phyloP scores from a whole-genome alignment of 2,113 vertebrate genomes.

The Cinclus cinclus region DNA sequence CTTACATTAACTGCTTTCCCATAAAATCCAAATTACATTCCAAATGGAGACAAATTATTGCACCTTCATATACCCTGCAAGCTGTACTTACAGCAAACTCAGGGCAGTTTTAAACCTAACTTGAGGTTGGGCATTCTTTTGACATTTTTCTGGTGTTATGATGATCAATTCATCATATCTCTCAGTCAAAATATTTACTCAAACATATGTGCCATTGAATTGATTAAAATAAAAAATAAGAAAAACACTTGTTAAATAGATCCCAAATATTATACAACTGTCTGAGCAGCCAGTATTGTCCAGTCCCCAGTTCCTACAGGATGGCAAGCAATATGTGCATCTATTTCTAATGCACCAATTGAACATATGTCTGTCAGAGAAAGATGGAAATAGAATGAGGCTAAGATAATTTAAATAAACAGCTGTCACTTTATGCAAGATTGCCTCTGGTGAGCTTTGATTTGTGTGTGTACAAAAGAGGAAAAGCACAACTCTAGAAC shows the following conservation, averaged over 20 bases:
- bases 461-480: conserved; percentile 23
- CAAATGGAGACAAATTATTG: background rate
- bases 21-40: background rate
- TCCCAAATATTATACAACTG: conserved; percentile 26
- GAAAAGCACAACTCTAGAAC: background rate
- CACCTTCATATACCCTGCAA: background rate
- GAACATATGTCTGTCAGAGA: conserved; percentile 73
- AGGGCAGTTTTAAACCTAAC: background rate
- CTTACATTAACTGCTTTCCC: background rate
- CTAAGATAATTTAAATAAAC: conserved; percentile 75
- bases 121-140: background rate
- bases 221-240: background rate
- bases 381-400: conserved; percentile 57
- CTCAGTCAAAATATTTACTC: conserved; percentile 15
- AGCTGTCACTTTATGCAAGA: conserved; percentile 73
- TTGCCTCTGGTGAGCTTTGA: conserved; percentile 71
- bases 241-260: background rate
- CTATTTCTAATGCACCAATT: conserved; percentile 54
- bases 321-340: conserved; percentile 71
- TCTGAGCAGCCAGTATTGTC: conserved; percentile 60
- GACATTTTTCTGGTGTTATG: background rate
- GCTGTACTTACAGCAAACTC: background rate
- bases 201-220: background rate
- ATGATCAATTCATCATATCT: background rate
- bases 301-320: conserved; percentile 35